Evolutionary conservation across 2,888 invertebrate species (phyloP), one percentile per base, ranked within the genome.

Genomic region (Drosophila nigritarsus): DNA sequence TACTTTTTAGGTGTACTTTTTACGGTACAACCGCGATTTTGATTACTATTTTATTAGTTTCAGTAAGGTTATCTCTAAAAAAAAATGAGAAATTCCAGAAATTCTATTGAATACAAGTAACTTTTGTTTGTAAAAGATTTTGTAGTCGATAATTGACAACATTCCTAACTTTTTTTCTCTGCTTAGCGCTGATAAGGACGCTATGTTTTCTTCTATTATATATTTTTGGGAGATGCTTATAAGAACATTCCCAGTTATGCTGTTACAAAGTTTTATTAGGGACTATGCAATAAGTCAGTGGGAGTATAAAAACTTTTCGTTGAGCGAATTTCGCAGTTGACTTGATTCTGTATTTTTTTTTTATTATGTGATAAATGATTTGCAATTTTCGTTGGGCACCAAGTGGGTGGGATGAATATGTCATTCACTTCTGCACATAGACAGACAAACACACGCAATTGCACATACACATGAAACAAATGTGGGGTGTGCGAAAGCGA

Each of bases 311-410:
- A 40, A 40, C 9, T 49, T 58, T 29, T 38, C 20, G 9, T 27
- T 29, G 20, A 29, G 32, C n/a, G n/a, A 36, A 62, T 69, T 32
- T 61, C 40, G 29, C 36, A 24, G 49, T 61, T 65, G 30, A 24
- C 29, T 29, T 40, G 65, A 48, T 54, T 34, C 45, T 60, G 56
- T n/a, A 8, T 29, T 49, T 49, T 36, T 51, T 68, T 78, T 76
- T 84, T 84, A 74, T 74, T 66, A 30, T 70, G 65, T 87, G 74
- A 87, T 67, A 73, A 82, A 85, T 87, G 70, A 63, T 76, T 73
- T 68, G 75, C 69, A 63, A 76, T 82, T 78, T 82, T 62, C 29
- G 64, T 60, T 48, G 61, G 54, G 49, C 13, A 50, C 24, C 51
- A 50, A 56, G 63, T 74, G 59, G 65, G 55, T 59, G 68, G 62